These are phyloP conservation scores for Tetrax tetrax DNA, from an alignment of 2,113 vertebrate genomes.

Conservation along the genomic window DNA sequence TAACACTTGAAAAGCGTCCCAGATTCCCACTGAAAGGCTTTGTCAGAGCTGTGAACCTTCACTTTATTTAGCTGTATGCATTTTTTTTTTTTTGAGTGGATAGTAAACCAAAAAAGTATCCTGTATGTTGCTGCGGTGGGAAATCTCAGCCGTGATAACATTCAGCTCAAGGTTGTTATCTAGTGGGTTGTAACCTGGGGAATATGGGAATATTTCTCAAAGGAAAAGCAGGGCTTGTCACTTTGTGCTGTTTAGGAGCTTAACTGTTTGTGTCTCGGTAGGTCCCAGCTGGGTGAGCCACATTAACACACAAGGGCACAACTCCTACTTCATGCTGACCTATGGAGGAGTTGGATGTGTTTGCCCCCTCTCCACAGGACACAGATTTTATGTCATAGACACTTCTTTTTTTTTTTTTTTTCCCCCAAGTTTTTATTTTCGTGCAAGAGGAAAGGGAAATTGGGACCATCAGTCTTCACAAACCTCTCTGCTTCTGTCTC, in stretches of 20 bases:
- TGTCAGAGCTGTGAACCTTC: conserved; percentile 68
- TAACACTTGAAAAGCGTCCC: conserved; percentile 72
- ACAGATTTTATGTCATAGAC: background rate
- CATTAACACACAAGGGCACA: background rate
- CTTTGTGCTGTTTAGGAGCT: background rate
- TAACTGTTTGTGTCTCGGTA: conserved; percentile 2
- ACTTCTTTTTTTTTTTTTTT: background rate
- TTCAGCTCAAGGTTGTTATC: conserved; percentile 59
- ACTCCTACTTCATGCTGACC: background rate
- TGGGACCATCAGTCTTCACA: background rate
- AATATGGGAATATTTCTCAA: conserved; percentile 61
- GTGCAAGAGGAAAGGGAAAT: background rate
- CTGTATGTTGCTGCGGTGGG: conserved; percentile 38
- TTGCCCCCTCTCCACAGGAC: background rate
- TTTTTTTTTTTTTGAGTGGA: background rate
- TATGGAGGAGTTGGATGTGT: background rate
- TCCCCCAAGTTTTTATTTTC: background rate
- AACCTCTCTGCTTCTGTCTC: background rate
- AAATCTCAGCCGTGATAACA: conserved; percentile 50
- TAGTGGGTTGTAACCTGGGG: conserved; percentile 42
- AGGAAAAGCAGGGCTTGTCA: conserved; percentile 28
- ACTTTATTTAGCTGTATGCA: conserved; percentile 62
- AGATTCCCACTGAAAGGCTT: conserved; percentile 68
- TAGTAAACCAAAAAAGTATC: conserved; percentile 61
- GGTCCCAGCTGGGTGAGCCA: background rate